Conservation (phyloP, 2,797 vertebrate genomes). For the Rachycentron canadum region DNA sequence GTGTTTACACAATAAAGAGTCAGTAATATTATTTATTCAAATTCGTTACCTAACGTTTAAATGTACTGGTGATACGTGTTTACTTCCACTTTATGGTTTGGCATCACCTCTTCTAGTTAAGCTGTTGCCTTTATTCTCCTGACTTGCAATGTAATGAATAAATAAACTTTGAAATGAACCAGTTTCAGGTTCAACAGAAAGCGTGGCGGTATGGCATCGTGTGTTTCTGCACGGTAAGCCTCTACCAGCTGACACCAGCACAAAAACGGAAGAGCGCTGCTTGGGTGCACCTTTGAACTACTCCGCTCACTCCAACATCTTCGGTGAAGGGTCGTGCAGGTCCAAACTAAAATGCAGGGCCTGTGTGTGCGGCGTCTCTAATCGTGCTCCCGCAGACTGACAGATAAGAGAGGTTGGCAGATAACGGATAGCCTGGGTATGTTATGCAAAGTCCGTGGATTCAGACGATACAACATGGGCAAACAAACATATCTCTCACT, state of each 20-base stretch:
- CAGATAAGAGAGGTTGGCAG: background rate
- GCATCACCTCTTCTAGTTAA: background rate
- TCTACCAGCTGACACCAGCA: slow-evolving; percentile 41
- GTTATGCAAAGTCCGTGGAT: background rate
- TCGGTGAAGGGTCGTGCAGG: background rate
- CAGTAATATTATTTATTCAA: no score
- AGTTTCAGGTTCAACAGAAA: background rate
- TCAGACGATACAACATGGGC: background rate
- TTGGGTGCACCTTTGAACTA: background rate
- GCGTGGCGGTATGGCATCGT: background rate
- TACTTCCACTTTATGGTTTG: background rate
- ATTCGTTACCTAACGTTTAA: no score
- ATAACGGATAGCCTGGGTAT: no score
- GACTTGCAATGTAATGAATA: no score
- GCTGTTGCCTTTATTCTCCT: no score
- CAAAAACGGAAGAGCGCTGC: background rate
- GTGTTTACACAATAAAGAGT: no score
- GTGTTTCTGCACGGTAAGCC: slow-evolving; percentile 17
- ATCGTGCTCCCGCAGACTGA: no score
- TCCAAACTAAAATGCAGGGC: background rate
- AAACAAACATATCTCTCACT: background rate
- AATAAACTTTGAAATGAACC: background rate
- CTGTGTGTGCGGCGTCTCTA: background rate
- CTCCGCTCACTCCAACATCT: background rate
- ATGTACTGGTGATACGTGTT: background rate